Base-by-base conservation (phyloP, 2,797 vertebrate species). In the Lycodopsis pacificus region DNA sequence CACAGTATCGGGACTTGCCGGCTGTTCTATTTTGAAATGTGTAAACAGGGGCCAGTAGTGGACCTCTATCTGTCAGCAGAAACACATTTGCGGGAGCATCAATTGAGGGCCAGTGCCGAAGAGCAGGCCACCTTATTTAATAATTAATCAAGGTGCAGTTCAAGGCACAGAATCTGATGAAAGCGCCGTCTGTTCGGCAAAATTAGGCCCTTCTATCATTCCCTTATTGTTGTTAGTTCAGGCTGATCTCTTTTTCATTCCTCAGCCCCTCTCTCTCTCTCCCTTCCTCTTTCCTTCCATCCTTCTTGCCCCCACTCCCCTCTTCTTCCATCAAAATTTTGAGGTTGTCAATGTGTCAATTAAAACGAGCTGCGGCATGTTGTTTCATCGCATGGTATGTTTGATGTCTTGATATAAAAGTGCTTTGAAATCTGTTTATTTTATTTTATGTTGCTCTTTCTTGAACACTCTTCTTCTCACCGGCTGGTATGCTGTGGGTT, bases 91-190 rank as follows among this genome's bases (percentile, higher is more conserved):
- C 83, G 75, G 58, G 93, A 93, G 93, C 93, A 92, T 96, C 93
- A 95, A 92, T 95, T 94, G 86, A 82, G 88, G 81, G 91, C 92
- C 93, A 86, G 91, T 92, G 93, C 94, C 94, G 91, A 93, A 73
- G 94, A 92, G 93, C 90, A 80, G 76, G 89, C 91, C 92, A 86
- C 93, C 93, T 77, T 92, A 93, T 95, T 96, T 95, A 96, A 96
- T 96, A 95, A 96, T 97, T 96, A 97, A 97, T 96, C 94, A 94
- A 95, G 93, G 93, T 92, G 91, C 90, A 95, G 95, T 96, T 96
- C 94, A 96, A 94, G 95, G 93, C 92, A 56, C 83, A 93, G 88
- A 91, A 93, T 91, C 76, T 93, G 95, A 96, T 97, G 95, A 96
- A 97, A 98, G 96, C 79, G 8, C 74, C 91, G 88, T 84, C 95